Conservation (phyloP, 2,797 vertebrate species). For the Sciaenops ocellatus region DNA sequence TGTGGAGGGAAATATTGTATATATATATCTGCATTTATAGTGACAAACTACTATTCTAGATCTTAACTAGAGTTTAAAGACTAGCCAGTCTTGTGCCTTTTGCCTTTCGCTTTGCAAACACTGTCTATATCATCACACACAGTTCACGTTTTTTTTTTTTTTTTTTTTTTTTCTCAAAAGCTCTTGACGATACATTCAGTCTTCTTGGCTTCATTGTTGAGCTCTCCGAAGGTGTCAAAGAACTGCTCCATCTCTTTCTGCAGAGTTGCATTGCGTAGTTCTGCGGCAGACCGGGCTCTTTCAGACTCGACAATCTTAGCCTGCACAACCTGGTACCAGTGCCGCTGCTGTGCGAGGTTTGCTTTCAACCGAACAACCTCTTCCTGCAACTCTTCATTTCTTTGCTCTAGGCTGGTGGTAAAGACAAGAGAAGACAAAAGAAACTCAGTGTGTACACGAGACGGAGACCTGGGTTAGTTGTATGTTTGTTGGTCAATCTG, state of each 20-base stretch:
- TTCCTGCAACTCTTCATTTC: conserved; percentile 77
- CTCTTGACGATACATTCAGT: conserved; percentile 84
- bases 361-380: conserved; percentile 79
- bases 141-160: no score
- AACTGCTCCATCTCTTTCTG: conserved; percentile 87
- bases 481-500: not conserved
- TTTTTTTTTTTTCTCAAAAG: conserved; percentile 75
- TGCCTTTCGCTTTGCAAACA: conserved; percentile 16
- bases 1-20: not conserved
- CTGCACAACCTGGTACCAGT: conserved; percentile 78
- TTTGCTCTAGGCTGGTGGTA: conserved; percentile 82
- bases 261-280: conserved; percentile 80
- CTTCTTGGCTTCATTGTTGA: conserved; percentile 85
- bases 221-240: conserved; percentile 86
- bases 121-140: conserved; percentile 27
- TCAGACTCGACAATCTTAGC: conserved; percentile 79
- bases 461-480: not conserved
- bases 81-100: conserved; percentile 17
- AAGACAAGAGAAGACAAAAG: not conserved
- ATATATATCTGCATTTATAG: not conserved
- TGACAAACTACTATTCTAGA: conserved; percentile 18
- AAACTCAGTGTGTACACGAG: not conserved
- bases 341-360: conserved; percentile 81
- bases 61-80: conserved; percentile 26
- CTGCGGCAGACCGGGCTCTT: conserved; percentile 74